Base-by-base conservation (phyloP, 2,888 invertebrate species). In the Cosmorhoe ocellata region DNA sequence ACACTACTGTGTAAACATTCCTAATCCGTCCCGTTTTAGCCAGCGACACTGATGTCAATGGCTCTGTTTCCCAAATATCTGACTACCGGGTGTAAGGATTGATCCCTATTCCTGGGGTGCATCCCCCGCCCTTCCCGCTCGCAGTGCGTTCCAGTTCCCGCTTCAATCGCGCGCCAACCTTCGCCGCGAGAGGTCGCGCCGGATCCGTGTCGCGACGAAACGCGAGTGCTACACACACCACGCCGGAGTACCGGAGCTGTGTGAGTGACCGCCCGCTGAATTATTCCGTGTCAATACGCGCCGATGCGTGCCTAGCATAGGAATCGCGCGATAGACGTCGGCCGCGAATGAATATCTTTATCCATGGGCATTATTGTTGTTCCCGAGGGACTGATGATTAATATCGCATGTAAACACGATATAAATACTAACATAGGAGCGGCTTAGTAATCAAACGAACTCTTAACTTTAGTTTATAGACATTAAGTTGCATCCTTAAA, bases 81-180 rank as follows among this genome's bases (percentile, higher is more conserved):
- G 66, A 74, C 71, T 74, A 68, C 68, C 70, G 69, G 71, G 77
- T 67, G 69, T 71, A 66, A 48, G 76, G 77, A 81, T 81, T 81
- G 69, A 75, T 74, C 68, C 69, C 59, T 49, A 51, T 56, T 59
- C 59, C 50, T 75, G 78, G 86, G 87, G 85, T 82, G 83, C 81
- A 81, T 79, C 81, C 84, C 82, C 81, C 79, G 69, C 79, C 76
- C 79, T 66, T 64, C 76, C 76, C 71, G 66, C 70, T 57, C 58
- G 61, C 65, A 63, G 64, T 63, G 65, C 72, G 68, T 56, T 67
- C 63, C 56, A 40, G 47, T 62, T 57, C 55, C 61, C 67, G 72
- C 79, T 75, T 76, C 89, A 89, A 79, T 82, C 82, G 89, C 85
- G 86, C 88, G 88, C 85, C 76, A 78, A 79, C 84, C 83, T 78